phyloP scores from a whole-genome alignment of 2,888 invertebrate genomes.

The Aporophyla nigra region DNA sequence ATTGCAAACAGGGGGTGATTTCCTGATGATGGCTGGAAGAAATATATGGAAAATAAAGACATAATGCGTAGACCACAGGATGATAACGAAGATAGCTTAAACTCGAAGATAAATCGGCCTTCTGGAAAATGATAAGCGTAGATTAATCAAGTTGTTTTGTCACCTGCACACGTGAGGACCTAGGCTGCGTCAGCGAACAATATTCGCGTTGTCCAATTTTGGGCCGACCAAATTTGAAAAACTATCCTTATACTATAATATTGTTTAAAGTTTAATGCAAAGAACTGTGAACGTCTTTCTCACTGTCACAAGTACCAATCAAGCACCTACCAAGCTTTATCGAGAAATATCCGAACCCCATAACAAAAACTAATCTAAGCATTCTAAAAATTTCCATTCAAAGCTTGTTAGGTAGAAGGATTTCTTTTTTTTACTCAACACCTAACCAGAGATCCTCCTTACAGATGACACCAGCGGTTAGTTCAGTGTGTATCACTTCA shows the following conservation, averaged over 20 bases:
- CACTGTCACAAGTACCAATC: too few relatives aligned
- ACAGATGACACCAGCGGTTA: slow-evolving; percentile 63
- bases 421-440: background rate
- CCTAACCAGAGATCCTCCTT: slow-evolving; percentile 54
- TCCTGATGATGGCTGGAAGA: background rate
- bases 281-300: too few relatives aligned
- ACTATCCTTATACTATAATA: too few relatives aligned
- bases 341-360: background rate
- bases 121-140: background rate
- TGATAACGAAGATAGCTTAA: background rate
- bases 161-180: too few relatives aligned
- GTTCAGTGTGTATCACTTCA: slow-evolving; percentile 70
- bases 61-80: background rate
- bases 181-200: too few relatives aligned
- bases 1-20: background rate
- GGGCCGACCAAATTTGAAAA: too few relatives aligned
- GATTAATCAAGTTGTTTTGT: too few relatives aligned
- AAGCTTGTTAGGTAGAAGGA: background rate
- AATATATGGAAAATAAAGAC: background rate
- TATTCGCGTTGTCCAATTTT: too few relatives aligned
- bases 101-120: background rate
- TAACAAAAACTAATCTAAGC: background rate
- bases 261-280: too few relatives aligned
- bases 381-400: background rate
- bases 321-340: background rate